phyloP scores from a whole-genome alignment of 2,113 vertebrate species.

The Pterocles burchelli region DNA sequence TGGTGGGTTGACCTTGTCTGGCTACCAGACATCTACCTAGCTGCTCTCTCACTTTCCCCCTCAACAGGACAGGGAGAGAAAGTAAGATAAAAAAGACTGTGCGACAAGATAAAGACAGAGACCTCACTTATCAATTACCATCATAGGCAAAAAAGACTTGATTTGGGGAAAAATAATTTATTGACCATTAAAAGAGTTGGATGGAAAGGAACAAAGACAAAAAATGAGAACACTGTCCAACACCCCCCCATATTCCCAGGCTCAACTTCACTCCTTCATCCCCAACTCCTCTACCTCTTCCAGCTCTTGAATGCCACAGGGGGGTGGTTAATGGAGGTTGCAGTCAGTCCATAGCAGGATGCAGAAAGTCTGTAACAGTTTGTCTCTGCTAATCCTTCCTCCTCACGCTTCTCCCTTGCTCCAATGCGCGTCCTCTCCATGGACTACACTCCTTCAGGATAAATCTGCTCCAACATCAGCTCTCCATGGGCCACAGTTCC shows the following conservation, averaged over 20 bases:
- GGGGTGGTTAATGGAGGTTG: not conserved
- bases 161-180: not conserved
- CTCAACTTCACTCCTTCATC: not conserved
- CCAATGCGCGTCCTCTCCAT: not conserved
- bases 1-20: not conserved
- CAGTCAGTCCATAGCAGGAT: not conserved
- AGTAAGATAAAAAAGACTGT: not conserved
- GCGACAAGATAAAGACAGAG: not conserved
- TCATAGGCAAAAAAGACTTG: not conserved
- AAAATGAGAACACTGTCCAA: not conserved
- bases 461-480: not conserved
- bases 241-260: not conserved
- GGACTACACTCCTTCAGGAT: not conserved
- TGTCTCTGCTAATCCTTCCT: not conserved
- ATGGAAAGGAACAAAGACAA: not conserved
- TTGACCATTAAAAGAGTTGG: not conserved
- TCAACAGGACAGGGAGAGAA: not conserved
- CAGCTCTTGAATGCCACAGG: accelerated
- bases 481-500: not conserved
- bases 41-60: not conserved
- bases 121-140: not conserved
- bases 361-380: not conserved
- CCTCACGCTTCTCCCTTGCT: not conserved
- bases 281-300: not conserved
- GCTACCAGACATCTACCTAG: not conserved